A percentile compares a stretch with the other conserved stretches of the same genome.
Evolutionary conservation across 2,888 invertebrate genomes (phyloP).

Genomic region (Perdita meconis): DNA sequence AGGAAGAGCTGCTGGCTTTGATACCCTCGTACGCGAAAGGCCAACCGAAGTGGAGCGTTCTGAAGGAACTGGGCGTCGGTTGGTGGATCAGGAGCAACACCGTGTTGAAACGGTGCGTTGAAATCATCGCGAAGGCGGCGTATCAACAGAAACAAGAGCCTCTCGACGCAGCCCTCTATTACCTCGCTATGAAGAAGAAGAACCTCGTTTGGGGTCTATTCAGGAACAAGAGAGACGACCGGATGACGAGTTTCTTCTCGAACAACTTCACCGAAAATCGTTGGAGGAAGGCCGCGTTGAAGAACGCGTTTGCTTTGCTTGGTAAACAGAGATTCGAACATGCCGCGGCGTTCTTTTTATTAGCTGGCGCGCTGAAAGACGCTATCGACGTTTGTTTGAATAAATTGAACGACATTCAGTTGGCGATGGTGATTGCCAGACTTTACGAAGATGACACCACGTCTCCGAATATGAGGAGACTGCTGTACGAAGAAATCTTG

Average conservation of each 20-base stretch:
- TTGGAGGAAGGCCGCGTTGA: conserved; percentile 98
- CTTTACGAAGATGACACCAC: conserved; percentile 93
- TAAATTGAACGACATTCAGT: conserved; percentile 96
- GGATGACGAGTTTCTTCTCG: conserved; percentile 97
- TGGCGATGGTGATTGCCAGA: conserved; percentile 97
- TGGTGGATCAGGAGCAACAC: conserved; percentile 98
- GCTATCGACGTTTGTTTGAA: conserved; percentile 97
- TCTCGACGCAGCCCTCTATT: conserved; percentile 98
- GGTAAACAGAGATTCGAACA: conserved; percentile 98
- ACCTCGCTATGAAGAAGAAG: conserved; percentile 99
- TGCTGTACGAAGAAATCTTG: conserved; percentile 92
- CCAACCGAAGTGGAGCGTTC: conserved; percentile 94
- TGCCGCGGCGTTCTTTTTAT: conserved; percentile 98
- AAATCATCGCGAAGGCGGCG: conserved; percentile 96
- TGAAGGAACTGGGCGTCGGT: conserved; percentile 96
- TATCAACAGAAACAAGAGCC: conserved; percentile 97
- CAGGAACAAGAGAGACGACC: conserved; percentile 93
- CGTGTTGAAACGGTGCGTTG: conserved; percentile 92
- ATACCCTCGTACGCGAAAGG: conserved; percentile 95
- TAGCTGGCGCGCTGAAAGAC: conserved; percentile 97
- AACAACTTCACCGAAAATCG: conserved; percentile 97
- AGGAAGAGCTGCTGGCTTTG: conserved; percentile 95
- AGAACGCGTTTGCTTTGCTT: conserved; percentile 98
- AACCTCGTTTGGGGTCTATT: conserved; percentile 98
- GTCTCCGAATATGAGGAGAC: conserved; percentile 89